Evolutionary conservation across 2,888 invertebrate species (phyloP).

Genomic region (Diarsia mendica): DNA sequence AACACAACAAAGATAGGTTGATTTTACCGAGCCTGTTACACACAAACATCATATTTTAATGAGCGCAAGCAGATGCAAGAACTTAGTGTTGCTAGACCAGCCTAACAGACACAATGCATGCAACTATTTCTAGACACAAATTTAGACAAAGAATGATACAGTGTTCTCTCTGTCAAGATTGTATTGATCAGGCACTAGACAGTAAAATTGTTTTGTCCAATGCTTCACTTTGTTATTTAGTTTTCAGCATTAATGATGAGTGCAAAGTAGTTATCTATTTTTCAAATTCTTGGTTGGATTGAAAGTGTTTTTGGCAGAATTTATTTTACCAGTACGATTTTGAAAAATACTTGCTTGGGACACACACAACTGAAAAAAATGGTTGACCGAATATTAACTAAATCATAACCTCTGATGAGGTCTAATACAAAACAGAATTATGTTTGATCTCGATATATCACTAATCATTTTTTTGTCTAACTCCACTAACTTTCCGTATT

Average conservation of each 20-base stretch:
- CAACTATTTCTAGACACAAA: background rate
- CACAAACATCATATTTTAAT: background rate
- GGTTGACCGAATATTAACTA: too few species aligned
- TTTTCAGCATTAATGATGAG: too few species aligned
- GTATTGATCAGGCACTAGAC: background rate
- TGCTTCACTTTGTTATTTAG: background rate
- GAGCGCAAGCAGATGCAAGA: background rate
- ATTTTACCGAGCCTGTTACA: background rate
- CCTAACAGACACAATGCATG: background rate
- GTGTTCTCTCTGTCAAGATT: background rate
- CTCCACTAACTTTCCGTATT: background rate
- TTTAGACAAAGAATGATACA: background rate
- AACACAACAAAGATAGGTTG: background rate
- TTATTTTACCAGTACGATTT: too few species aligned
- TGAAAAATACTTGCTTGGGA: too few species aligned
- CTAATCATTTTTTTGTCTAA: constrained; percentile 19
- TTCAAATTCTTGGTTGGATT: too few species aligned
- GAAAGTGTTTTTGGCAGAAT: too few species aligned
- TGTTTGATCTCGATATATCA: background rate
- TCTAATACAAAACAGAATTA: background rate
- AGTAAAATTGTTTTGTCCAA: background rate
- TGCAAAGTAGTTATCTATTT: too few species aligned
- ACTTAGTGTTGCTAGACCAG: background rate
- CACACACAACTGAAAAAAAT: too few species aligned
- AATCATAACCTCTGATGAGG: constrained; percentile 22